These are phyloP conservation scores for Serranus cabrilla DNA, from an alignment of 2,797 vertebrate species.

Conservation along the genomic window DNA sequence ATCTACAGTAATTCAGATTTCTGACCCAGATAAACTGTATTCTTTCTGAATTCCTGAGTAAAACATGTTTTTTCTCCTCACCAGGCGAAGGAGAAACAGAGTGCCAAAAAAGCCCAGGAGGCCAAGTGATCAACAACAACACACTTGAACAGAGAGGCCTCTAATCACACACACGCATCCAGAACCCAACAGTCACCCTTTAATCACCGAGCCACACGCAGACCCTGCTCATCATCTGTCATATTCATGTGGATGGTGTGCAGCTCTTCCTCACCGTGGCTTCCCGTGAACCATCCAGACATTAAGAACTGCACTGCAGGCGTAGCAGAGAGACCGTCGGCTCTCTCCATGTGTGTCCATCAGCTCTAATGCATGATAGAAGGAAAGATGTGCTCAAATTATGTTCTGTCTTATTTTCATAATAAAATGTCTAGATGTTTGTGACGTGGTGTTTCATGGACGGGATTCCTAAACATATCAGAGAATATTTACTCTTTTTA, in stretches of 20 bases:
- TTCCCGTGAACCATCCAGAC: constrained; percentile 51
- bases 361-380: constrained; percentile 76
- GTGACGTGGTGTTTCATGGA: constrained; percentile 22
- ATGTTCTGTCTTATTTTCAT: constrained; percentile 87
- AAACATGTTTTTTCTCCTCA: constrained; percentile 32
- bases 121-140: constrained; percentile 89
- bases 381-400: constrained; percentile 76
- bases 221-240: constrained; percentile 49
- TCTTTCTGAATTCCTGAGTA: background rate
- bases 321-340: constrained; percentile 58
- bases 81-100: constrained; percentile 98
- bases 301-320: constrained; percentile 55
- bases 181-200: constrained; percentile 42
- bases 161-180: constrained; percentile 29
- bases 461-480: background rate
- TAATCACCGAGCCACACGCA: constrained; percentile 55
- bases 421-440: constrained; percentile 85
- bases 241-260: constrained; percentile 46
- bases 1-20: background rate
- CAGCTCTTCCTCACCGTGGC: constrained; percentile 52
- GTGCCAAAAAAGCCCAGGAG: constrained; percentile 96
- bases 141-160: constrained; percentile 32
- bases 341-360: constrained; percentile 57
- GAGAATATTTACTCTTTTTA: background rate
- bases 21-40: background rate